Base-by-base conservation (phyloP, 2,888 invertebrate genomes). In the Nasonovia ribisnigri region DNA sequence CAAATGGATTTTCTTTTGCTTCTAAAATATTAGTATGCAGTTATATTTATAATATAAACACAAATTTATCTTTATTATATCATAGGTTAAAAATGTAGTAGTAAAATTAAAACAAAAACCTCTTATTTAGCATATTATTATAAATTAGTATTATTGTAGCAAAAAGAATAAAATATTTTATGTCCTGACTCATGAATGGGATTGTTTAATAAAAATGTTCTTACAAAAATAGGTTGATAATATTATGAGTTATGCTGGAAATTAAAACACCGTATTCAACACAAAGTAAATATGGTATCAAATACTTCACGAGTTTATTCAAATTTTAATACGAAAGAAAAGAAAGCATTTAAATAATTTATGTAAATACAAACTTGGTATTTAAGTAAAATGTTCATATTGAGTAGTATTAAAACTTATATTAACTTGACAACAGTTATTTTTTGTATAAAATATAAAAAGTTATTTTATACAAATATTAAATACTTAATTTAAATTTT, bases 331-430 rank as follows among this genome's bases (percentile, higher is more conserved):
- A 89, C n/a, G 13, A 48, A 87, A 48, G 11, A 1, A 8, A 87
- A n/a, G 26, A 29, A 46, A 48, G n/a, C 5, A 67, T 90, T 90
- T 67, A 20, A 60, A 90, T 90, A 67, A 67, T 90, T n/a, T 6
- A 90, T 43, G 24, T 67, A 48, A 67, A 29, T 60, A 36, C 24
- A 8, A 46, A 48, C n/a, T 46, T 16, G 26, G 43, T 43, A 87
- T n/a, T 67, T 67, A 89, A 57, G 43, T 57, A 88, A 29, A 42
- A 51, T 43, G 8, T n/a, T 11, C 54, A 36, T 29, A 36, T 57
- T 89, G n/a, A 89, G 43, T 57, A 43, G 43, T 89, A 57, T 57
- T 57, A 57, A 67, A 67, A 67, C 67, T 67, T 67, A 36, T 67
- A 67, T 6, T 67, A n/a, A 67, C 67, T 67, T 67, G n/a, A 6